Evolutionary conservation across 2,888 invertebrate species (phyloP), one percentile per base, ranked within the genome.

Genomic region (Mactromeris polynyma): DNA sequence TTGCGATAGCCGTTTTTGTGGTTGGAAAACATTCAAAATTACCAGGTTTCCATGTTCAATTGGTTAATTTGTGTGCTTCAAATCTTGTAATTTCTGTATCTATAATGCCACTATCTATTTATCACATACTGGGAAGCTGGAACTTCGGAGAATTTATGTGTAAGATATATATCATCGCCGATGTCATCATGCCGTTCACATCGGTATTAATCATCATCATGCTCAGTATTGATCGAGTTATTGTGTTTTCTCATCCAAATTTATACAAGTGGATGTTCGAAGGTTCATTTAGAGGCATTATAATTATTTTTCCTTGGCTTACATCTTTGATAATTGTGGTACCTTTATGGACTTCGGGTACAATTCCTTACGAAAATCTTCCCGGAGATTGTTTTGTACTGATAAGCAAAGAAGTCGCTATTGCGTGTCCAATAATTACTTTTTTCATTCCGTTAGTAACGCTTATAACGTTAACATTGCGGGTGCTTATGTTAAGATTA

Each of bases 341-440:
- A 7, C 91, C 91, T 11, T 36, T 91, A n/a, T 91, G 91, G 91
- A 91, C 89, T 14, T 81, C 86, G 2, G 91, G 89, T 9, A 83
- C 87, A 3, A 17, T 87, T n/a, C 88, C 90, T 11, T 88, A 85
- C 26, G 42, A 42, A 14, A 58, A 85, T 36, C 11, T 19, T 7
- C 88, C 88, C 19, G 83, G 89, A 6, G 81, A 88, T 26, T 91
- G 91, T 38, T 46, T 87, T 36, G 80, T 91, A 9, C 26, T 85
- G 7, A 81, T 91, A 17, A 85, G 51, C 3, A 77, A 58, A 36
- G 85, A 83, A 26, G 88, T 58, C 9, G 90, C 90, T 21, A 69
- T 91, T 0, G 42, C 54, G 0, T 88, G 87, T 38, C 78, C 90
- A 0, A 31, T 90, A 9, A n/a, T 91, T 0, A 89, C 91, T 9